Evolutionary conservation across 2,888 invertebrate species (phyloP).

Genomic region (Ligdia adustata): DNA sequence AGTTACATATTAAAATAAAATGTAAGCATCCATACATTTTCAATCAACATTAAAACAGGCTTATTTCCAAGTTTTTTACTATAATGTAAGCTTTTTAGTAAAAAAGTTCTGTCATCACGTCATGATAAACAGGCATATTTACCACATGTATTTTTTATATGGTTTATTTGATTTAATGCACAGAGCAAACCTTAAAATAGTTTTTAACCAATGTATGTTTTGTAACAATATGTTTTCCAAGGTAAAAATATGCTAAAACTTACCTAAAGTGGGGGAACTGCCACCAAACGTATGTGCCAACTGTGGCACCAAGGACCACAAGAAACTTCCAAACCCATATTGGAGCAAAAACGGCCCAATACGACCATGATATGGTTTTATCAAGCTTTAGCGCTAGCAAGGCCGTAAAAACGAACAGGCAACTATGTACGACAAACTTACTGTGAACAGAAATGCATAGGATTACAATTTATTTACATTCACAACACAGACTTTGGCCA

Average conservation of each 20-base stretch:
- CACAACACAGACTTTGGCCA: slow-evolving; percentile 20
- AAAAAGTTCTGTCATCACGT: too few relatives aligned
- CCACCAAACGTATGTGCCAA: slow-evolving; percentile 98
- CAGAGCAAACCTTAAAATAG: too few relatives aligned
- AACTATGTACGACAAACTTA: slow-evolving; percentile 98
- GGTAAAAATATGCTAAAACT: slow-evolving; percentile 35
- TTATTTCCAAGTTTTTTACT: too few relatives aligned
- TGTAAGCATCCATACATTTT: too few relatives aligned
- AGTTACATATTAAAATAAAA: too few relatives aligned
- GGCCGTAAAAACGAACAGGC: slow-evolving; percentile 95
- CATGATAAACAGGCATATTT: too few relatives aligned
- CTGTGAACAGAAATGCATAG: slow-evolving; percentile 85
- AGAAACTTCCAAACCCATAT: slow-evolving; percentile 99
- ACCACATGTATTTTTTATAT: too few relatives aligned
- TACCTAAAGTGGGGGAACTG: slow-evolving; percentile 97
- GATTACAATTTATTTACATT: slow-evolving; percentile 11
- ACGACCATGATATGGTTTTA: slow-evolving; percentile 95
- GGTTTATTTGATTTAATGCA: too few relatives aligned
- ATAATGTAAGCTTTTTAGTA: too few relatives aligned
- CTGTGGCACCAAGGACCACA: slow-evolving; percentile 94
- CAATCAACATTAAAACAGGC: too few relatives aligned
- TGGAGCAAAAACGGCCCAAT: slow-evolving; percentile 97
- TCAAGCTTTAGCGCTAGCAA: slow-evolving; percentile 96
- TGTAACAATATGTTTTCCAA: too few relatives aligned
- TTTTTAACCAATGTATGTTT: too few relatives aligned